Percentiles rank a stretch among this genome's conserved stretches.
These are phyloP conservation scores for Pogonocichla stellata DNA, from an alignment of 2,113 vertebrate genomes.

Conservation along the genomic window DNA sequence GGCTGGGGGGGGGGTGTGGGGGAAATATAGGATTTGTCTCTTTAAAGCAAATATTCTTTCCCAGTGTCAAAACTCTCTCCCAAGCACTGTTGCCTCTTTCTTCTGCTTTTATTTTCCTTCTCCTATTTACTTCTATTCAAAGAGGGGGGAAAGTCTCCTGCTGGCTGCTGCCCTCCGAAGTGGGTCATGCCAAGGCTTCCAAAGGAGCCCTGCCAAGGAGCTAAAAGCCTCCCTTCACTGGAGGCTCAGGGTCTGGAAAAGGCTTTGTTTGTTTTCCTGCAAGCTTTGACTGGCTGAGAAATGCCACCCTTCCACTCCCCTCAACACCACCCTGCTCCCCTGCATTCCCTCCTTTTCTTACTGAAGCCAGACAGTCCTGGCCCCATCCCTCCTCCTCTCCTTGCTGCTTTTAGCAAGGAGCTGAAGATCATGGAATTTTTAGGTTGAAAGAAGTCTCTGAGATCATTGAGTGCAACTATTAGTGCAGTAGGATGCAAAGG, in stretches of 20 bases:
- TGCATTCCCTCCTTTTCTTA: background rate
- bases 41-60: background rate
- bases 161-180: slow-evolving; percentile 9
- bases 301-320: background rate
- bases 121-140: slow-evolving; percentile 13
- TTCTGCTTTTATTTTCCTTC: background rate
- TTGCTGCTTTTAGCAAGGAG: background rate
- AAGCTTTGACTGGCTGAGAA: slow-evolving; percentile 19
- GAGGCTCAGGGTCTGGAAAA: slow-evolving; percentile 12
- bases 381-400: background rate
- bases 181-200: slow-evolving; percentile 14
- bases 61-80: slow-evolving; percentile 12
- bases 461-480: background rate
- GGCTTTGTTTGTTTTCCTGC: slow-evolving; percentile 41
- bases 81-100: background rate
- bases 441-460: background rate
- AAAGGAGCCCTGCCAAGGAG: slow-evolving; percentile 29
- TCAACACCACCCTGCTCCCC: background rate
- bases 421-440: background rate
- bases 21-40: background rate
- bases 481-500: background rate
- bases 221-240: background rate
- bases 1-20: too few relatives aligned
- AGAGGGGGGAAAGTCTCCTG: background rate
- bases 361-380: background rate